These are phyloP conservation scores for Elachura formosa DNA, from an alignment of 2,113 vertebrate species.

Conservation along the genomic window DNA sequence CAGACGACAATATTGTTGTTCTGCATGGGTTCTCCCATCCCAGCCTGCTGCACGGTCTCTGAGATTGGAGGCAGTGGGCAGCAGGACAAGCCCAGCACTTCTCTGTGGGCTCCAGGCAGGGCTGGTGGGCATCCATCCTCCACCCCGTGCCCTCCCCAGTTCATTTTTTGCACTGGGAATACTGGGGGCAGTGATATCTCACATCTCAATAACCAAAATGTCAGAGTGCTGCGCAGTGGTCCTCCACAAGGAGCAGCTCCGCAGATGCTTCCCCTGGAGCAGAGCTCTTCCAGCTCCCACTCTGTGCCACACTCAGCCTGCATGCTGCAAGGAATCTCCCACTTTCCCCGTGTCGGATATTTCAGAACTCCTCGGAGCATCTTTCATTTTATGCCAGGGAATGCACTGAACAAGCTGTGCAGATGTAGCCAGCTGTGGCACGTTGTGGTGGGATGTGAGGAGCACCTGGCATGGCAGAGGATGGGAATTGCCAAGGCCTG, in stretches of 20 bases:
- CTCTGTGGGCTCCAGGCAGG: rapidly evolving
- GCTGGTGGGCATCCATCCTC: background rate
- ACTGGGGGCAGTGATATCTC: rapidly evolving
- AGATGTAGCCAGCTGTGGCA: background rate
- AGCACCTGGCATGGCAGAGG: background rate
- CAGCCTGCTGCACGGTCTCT: rapidly evolving
- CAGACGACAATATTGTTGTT: background rate
- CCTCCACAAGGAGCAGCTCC: background rate
- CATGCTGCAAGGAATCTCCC: background rate
- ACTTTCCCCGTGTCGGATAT: background rate
- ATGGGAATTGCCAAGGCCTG: background rate
- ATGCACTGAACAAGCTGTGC: background rate
- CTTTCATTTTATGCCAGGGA: background rate
- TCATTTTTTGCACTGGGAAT: background rate
- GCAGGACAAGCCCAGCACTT: background rate
- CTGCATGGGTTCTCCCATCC: background rate
- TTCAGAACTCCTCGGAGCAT: background rate
- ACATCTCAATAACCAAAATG: background rate
- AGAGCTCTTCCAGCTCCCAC: background rate
- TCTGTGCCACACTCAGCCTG: background rate
- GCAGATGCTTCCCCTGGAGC: background rate
- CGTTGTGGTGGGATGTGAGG: background rate
- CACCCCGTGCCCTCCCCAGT: background rate
- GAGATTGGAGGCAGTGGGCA: background rate
- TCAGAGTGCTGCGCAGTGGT: background rate